These are phyloP conservation scores for Diacarnus erythraeanus DNA, from an alignment of 37 sponge, comb jelly and placozoan genomes.

Conservation along the genomic window DNA sequence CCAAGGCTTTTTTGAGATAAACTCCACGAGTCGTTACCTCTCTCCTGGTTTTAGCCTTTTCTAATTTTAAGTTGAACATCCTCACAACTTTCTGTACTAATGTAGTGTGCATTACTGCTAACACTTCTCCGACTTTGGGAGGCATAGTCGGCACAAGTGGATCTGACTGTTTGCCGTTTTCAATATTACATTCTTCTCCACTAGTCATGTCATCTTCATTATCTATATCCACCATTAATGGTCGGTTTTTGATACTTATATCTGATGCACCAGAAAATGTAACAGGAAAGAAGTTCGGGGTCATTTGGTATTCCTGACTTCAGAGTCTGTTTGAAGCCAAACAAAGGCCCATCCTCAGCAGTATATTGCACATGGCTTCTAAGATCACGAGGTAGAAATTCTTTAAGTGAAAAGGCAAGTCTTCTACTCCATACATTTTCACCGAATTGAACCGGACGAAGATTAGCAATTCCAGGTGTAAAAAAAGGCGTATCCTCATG, in stretches of 20 bases:
- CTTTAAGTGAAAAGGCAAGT: neutral
- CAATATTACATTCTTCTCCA: neutral
- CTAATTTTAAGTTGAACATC: neutral
- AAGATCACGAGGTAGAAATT: neutral
- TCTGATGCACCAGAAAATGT: neutral
- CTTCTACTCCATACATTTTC: neutral
- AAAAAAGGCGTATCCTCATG: neutral
- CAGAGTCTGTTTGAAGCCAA: neutral
- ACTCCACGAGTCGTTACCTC: neutral
- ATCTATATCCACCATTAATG: too few relatives aligned
- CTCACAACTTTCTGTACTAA: neutral
- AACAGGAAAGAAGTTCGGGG: neutral
- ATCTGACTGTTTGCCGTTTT: neutral
- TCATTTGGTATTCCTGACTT: neutral
- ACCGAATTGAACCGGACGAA: neutral
- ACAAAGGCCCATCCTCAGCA: neutral
- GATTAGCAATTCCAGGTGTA: neutral
- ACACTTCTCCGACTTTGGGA: neutral
- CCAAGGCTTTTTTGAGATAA: neutral
- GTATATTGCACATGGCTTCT: neutral
- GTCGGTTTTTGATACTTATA: neutral
- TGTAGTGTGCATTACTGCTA: neutral
- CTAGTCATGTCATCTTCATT: neutral
- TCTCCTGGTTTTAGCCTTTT: neutral
- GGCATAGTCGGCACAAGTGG: neutral